Evolutionary conservation across 2,113 vertebrate genomes (phyloP).

Genomic region (Alethe castanea): DNA sequence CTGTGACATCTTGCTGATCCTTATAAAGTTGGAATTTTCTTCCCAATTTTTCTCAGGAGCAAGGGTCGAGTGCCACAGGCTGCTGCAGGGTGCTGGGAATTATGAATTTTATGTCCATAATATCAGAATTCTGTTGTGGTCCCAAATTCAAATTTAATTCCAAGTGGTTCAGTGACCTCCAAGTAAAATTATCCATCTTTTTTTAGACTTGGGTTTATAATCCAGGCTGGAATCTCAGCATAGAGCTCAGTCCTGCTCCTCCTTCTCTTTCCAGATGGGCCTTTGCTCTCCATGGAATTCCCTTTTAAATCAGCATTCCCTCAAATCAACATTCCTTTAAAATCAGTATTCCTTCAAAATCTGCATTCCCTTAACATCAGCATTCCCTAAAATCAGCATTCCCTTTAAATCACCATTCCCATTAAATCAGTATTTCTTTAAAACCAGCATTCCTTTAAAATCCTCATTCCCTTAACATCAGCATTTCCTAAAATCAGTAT

Average conservation of each 20-base stretch:
- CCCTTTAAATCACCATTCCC: neutral
- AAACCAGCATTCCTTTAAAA: neutral
- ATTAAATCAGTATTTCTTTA: neutral
- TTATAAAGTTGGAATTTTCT: neutral
- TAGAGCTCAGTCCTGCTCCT: neutral
- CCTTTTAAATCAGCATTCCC: too few relatives aligned
- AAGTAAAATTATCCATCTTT: neutral
- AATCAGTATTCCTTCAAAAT: neutral
- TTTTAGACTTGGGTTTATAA: neutral
- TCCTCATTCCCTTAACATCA: too few relatives aligned
- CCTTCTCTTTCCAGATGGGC: neutral
- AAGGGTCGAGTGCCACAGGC: rapidly evolving
- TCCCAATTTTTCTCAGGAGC: neutral
- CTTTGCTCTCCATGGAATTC: neutral
- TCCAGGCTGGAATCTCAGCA: neutral
- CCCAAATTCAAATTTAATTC: neutral
- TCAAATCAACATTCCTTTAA: neutral
- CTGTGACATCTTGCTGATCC: rapidly evolving
- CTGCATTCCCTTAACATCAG: neutral
- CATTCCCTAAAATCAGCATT: neutral
- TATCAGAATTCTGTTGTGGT: rapidly evolving
- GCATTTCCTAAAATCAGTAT: too few relatives aligned
- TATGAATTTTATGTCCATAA: rapidly evolving
- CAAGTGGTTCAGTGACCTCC: rapidly evolving
- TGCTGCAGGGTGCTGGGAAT: neutral